These are phyloP conservation scores for Brenthis hecate DNA, from an alignment of 2,888 invertebrate species.

Conservation along the genomic window DNA sequence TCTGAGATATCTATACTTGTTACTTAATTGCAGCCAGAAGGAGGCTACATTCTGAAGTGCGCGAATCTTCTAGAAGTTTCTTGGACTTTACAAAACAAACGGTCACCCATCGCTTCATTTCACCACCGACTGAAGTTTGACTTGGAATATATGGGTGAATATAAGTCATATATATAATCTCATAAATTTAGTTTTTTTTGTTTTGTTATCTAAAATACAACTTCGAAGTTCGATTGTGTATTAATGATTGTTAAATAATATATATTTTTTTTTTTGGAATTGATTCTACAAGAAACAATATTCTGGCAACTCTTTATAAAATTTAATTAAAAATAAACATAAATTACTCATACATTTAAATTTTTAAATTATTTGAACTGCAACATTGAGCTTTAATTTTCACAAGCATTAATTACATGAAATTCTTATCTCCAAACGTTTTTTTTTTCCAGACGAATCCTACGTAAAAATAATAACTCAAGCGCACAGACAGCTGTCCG, in stretches of 20 bases:
- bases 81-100: slow-evolving; percentile 63
- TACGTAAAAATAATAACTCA: slow-evolving; percentile 60
- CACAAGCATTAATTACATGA: no score
- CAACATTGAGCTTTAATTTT: no score
- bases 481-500: slow-evolving; percentile 56
- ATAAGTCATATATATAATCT: neutral
- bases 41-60: slow-evolving; percentile 63
- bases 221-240: no score
- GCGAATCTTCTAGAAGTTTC: slow-evolving; percentile 54
- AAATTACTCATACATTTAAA: no score
- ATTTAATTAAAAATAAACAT: no score
- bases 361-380: no score
- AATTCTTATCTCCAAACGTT: neutral
- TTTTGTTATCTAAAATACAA: neutral
- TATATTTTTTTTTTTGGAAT: no score
- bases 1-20: no score
- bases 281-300: no score
- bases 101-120: slow-evolving; percentile 60
- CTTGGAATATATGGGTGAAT: slow-evolving; percentile 66
- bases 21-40: slow-evolving; percentile 51
- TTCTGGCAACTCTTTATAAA: no score
- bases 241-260: no score
- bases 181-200: neutral
- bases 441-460: slow-evolving; percentile 57
- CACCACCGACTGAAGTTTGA: slow-evolving; percentile 66